Base-by-base conservation (phyloP, 2,113 vertebrate species). In the Donacobius atricapilla region DNA sequence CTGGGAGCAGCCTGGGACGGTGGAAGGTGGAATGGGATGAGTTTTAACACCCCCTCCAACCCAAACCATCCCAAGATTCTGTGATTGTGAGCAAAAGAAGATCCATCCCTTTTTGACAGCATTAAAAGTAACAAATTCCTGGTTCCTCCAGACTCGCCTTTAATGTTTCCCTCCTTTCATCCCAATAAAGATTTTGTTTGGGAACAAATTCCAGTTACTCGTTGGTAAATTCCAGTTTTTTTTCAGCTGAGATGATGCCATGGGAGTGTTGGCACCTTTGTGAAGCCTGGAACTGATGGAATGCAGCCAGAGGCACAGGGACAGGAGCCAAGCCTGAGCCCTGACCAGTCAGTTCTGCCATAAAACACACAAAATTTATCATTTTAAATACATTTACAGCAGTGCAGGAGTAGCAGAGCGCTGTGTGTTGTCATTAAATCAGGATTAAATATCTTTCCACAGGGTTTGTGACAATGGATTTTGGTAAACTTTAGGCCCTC, bases 1-100 rank as follows among this genome's bases (percentile, higher is more conserved):
- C 5, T 48, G 10, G 75, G 54, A 69, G 4, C 56, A 63, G 0
- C 12, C 48, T 56, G 88, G 35, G 22, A 1, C 0, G 0, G 25
- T 37, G 79, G 40, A 2, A 76, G 3, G 3, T 44, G 71, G 19
- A 20, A 15, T 4, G 5, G 8, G 14, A 27, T 53, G n/a, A 11
- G 10, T 9, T 23, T 28, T 31, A 31, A 48, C 1, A 2, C 23
- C 7, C 11, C 3, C 10, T 58, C 37, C 51, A 8, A 13, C 30
- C 61, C 53, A 53, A 61, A 28, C 37, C 16, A 7, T 7, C n/a
- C 54, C n/a, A 1, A 3, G 21, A 27, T 60, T 30, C 50, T 21
- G 3, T 8, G 5, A 24, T 12, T 37, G 9, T 22, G 39, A 68
- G 30, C 53, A 39, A 18, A 20, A 56, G 11, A 42, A 83, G 22